Percentiles rank a stretch among this genome's conserved stretches.
phyloP scores from a whole-genome alignment of 2,797 vertebrate genomes.

The Hoplostethus mediterraneus region DNA sequence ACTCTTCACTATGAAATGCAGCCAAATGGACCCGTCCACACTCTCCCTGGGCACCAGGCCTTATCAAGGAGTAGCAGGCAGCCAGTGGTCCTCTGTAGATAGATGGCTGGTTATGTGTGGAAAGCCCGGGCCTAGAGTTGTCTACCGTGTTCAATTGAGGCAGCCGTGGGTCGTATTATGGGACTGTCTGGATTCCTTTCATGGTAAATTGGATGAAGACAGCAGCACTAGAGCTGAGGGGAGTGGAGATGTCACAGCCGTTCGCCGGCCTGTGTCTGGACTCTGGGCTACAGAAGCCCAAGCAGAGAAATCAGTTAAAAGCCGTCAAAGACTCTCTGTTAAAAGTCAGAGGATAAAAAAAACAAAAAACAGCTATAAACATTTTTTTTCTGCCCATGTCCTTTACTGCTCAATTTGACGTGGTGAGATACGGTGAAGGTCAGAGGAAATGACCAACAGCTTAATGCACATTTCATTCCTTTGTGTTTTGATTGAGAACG shows the following conservation, averaged over 20 bases:
- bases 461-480: constrained; percentile 1
- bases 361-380: constrained; percentile 51
- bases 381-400: constrained; percentile 40
- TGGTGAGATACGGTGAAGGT: constrained; percentile 22
- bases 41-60: constrained; percentile 55
- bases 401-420: constrained; percentile 40
- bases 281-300: constrained; percentile 40
- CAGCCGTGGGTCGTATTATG: constrained; percentile 64
- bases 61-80: constrained; percentile 76
- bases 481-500: constrained; percentile 32
- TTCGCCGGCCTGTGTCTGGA: constrained; percentile 59
- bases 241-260: constrained; percentile 69
- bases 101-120: constrained; percentile 55
- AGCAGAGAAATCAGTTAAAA: constrained; percentile 67
- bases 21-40: constrained; percentile 34
- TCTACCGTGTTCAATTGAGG: constrained; percentile 55
- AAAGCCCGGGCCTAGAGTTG: constrained; percentile 49
- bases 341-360: constrained; percentile 44
- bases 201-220: constrained; percentile 78
- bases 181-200: constrained; percentile 71
- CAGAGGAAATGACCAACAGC: not conserved
- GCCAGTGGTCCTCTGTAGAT: constrained; percentile 67
- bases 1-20: constrained; percentile 62
- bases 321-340: constrained; percentile 31
- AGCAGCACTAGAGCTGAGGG: constrained; percentile 56